Evolutionary conservation across 2,113 vertebrate genomes (phyloP), one percentile per base, ranked within the genome.

Genomic region (Scophthalmus maximus): DNA sequence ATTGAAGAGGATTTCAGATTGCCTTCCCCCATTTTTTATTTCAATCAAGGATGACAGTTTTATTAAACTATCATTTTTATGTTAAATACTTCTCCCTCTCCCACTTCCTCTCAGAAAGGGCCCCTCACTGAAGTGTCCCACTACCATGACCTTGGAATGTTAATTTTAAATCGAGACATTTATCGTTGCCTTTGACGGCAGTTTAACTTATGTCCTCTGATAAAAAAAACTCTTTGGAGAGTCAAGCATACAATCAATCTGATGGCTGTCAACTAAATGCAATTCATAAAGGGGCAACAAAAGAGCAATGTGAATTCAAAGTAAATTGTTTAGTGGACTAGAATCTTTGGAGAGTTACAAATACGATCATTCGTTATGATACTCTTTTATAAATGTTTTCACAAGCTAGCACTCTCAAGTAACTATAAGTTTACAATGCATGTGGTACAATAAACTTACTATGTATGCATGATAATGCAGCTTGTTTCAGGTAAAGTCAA

Each of bases 61-160:
- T 66, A 85, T 88, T 76, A 68, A 83, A 78, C 36, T 88, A 83
- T 88, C 73, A 72, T 92, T 91, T 91, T 68, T 88, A 57, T 50
- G 40, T 88, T 89, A 91, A 72, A 66, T 82, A 72, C 73, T 81
- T 62, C 40, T 66, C 65, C 27, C 29, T 29, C 27, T 81, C 78
- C 42, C 59, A 65, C 73, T 80, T 74, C 68, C 82, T 86, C 49
- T 56, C 76, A 73, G 88, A 81, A 91, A 79, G 56, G 55, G 73
- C 85, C n/a, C 67, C 71, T 94, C 91, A 93, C 92, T 95, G 91
- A 93, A 93, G 94, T 92, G 89, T 90, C 82, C 84, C 78, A 55
- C 49, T 87, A 88, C 78, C 87, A 56, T 93, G 91, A 95, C 94
- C 92, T 94, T 94, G 93, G 76, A 69, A 89, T 89, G 78, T 87